Evolutionary conservation across 2,797 vertebrate genomes (phyloP), one percentile per base, ranked within the genome.

Genomic region (Silurus lanzhouensis): DNA sequence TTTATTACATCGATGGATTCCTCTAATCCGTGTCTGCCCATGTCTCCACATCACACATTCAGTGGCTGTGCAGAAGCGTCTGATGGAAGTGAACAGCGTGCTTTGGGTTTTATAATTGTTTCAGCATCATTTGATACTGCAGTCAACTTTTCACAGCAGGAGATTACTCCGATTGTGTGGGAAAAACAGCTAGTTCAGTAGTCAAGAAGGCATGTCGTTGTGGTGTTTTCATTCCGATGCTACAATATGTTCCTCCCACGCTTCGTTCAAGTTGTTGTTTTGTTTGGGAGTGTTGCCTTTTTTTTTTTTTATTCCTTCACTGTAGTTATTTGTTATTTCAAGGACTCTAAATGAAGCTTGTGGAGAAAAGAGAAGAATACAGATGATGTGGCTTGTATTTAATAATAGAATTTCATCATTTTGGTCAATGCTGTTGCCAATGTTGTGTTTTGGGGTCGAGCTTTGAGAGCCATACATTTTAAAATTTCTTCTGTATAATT

Each of bases 11-110:
- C 52, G 38, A 9, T 38, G 38, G 58, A 87, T 84, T 79, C 12
- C 77, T 82, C 60, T 86, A 84, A 84, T 87, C 84, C 63, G 57
- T 52, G 55, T n/a, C 74, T 55, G 61, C 27, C 64, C 48, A 38
- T 85, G 12, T 83, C 84, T 70, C 31, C 46, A 55, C 15, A 57
- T 46, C 78, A 46, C n/a, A 70, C 52, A 68, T 74, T 83, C 66
- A 80, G 17, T 48, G 17, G 46, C 48, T 31, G 13, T 55, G 63
- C 7, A 20, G 17, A 86, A 74, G 27, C 77, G 31, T 22, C 61
- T 64, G 13, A 72, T 67, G 19, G 38, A 48, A 78, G 55, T 84
- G 67, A 63, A 27, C 44, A 81, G 14, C 6, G 27, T 55, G 27
- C 48, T 74, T 22, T 83, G 27, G 64, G 75, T 72, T 38, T 68